Evolutionary conservation across 2,113 vertebrate genomes (phyloP).

Genomic region (Ardeotis arabs): DNA sequence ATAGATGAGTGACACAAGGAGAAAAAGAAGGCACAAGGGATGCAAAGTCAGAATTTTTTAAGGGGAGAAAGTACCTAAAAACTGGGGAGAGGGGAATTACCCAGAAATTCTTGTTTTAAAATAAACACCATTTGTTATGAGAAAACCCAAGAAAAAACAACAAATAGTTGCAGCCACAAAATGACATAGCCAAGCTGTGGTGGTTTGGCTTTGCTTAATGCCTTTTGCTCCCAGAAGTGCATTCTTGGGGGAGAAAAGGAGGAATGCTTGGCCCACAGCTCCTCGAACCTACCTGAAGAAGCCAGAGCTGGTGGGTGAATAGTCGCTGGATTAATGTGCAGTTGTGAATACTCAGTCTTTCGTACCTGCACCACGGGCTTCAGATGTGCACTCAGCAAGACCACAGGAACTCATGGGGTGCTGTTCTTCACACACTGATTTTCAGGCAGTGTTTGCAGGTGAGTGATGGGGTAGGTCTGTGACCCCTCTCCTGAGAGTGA

Average conservation of each 20-base stretch:
- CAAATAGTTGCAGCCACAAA: not conserved
- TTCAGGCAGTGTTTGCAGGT: not conserved
- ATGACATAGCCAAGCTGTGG: not conserved
- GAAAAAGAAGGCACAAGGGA: not conserved
- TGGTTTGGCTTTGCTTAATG: slow-evolving; percentile 23
- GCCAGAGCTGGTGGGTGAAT: not conserved
- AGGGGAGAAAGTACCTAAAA: not conserved
- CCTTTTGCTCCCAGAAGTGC: not conserved
- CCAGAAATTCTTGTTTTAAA: not conserved
- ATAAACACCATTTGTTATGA: not conserved
- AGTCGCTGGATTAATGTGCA: not conserved
- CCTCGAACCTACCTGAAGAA: not conserved
- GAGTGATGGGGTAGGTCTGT: not conserved
- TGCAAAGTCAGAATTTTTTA: not conserved
- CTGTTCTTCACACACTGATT: not conserved
- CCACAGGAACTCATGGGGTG: not conserved
- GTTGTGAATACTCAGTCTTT: not conserved
- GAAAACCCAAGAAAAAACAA: not conserved
- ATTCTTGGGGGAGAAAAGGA: not conserved
- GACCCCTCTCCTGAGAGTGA: not conserved
- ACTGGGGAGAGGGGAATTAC: not conserved
- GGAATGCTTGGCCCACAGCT: not conserved
- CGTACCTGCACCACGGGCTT: not conserved
- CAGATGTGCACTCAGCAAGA: rapidly evolving
- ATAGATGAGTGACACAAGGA: not conserved